These are phyloP conservation scores for Leucophenga maculata DNA, from an alignment of 2,888 invertebrate genomes.

Conservation along the genomic window DNA sequence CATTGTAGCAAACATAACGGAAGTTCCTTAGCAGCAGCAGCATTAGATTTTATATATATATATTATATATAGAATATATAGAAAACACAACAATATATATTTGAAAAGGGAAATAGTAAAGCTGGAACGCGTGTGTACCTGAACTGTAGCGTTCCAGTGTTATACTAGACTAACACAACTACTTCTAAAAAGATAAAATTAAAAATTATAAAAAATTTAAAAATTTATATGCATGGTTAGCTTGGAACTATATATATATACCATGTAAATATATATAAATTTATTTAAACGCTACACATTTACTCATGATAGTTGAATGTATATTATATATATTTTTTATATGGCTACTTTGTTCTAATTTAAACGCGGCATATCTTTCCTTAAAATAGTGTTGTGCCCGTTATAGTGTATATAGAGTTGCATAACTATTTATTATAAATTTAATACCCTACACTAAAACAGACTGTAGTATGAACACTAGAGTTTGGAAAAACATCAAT, in stretches of 20 bases:
- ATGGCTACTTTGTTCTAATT: slow-evolving; percentile 14
- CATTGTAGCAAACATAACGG: slow-evolving; percentile 38
- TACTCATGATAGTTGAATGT: slow-evolving; percentile 25
- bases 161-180: slow-evolving; percentile 30
- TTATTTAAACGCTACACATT: slow-evolving; percentile 20
- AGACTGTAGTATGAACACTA: no score
- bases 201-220: no score
- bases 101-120: slow-evolving; percentile 40
- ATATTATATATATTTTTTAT: neutral
- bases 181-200: slow-evolving; percentile 34
- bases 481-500: no score
- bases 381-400: neutral
- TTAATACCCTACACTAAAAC: no score
- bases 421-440: slow-evolving; percentile 7
- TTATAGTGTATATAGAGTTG: neutral
- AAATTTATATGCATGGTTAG: slow-evolving; percentile 19
- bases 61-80: no score
- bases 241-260: slow-evolving; percentile 4
- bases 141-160: slow-evolving; percentile 35
- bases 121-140: slow-evolving; percentile 52
- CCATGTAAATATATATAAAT: slow-evolving; percentile 31
- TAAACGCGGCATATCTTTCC: slow-evolving; percentile 17
- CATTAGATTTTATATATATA: no score
- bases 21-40: slow-evolving; percentile 61
- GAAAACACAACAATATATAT: slow-evolving; percentile 46